These are phyloP conservation scores for Fregetta grallaria DNA, from an alignment of 2,113 vertebrate genomes.

Conservation along the genomic window DNA sequence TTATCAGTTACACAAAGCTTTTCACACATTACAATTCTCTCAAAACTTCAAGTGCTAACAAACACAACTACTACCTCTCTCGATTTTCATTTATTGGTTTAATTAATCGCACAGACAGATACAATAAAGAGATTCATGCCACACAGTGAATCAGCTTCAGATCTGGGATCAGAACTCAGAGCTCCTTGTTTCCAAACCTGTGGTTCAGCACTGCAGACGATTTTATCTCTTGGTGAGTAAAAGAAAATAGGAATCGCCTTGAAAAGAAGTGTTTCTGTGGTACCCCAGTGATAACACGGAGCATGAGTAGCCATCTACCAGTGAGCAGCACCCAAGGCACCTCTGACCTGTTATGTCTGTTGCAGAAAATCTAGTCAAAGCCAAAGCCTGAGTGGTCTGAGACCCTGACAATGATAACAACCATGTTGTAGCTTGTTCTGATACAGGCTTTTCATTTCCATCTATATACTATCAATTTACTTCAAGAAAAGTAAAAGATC, in stretches of 20 bases:
- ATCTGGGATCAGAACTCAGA: not conserved
- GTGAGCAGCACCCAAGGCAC: not conserved
- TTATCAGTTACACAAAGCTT: not conserved
- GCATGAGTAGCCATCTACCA: not conserved
- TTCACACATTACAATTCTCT: not conserved
- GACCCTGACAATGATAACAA: not conserved
- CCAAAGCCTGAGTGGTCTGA: not conserved
- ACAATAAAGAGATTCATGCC: not conserved
- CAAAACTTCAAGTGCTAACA: not conserved
- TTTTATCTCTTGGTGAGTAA: not conserved
- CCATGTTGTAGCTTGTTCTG: not conserved
- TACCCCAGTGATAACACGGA: not conserved
- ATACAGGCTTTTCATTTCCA: not conserved
- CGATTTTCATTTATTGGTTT: accelerated
- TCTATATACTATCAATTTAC: not conserved
- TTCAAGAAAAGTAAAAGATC: not conserved
- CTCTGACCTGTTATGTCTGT: accelerated
- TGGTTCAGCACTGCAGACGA: not conserved
- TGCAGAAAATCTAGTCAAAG: not conserved
- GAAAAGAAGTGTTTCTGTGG: not conserved
- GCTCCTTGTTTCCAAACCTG: not conserved
- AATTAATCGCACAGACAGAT: not conserved
- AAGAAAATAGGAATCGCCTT: not conserved
- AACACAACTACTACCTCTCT: not conserved
- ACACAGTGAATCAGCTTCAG: not conserved